Base-by-base conservation (phyloP, 2,113 vertebrate genomes). In the Shinisaurus crocodilurus region DNA sequence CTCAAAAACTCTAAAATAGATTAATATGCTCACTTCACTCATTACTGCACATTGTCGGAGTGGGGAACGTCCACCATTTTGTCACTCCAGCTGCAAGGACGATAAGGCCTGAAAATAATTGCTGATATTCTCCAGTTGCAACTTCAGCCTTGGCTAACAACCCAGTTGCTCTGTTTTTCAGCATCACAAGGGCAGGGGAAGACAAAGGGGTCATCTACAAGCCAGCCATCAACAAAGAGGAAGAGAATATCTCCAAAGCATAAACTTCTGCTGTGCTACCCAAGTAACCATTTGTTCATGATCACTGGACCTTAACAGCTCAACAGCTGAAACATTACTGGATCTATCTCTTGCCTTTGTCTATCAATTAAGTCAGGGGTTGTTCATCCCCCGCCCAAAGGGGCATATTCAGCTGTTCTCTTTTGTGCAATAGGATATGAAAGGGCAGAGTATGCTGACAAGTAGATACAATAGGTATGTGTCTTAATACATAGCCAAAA, bases 191-290 rank as follows among this genome's bases (percentile, higher is more conserved):
- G 54, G 40, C 82, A 92, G 50, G 75, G 85, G 72, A 94, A 90
- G 97, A 95, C 87, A 96, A 95, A 93, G 94, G 92, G 75, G 95
- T 95, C 65, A 96, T 95, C 93, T 98, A 97, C 91, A 97, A 97
- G 86, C 93, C 91, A 1, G 94, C 96, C 45, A 91, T 48, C 4
- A 94, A 94, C 83, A 95, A 92, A 94, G 97, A 98, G 3, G 96
- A 98, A 3, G 97, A 97, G 1, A 96, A 96, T 2, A 92, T 92
- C 80, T 97, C 97, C n/a, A 97, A 96, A 70, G 96, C 98, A 60
- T 98, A 98, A 97, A 67, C 25, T 1, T 8, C 29, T 89, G 5
- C 75, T 74, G 29, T 67, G 77, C 72, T 63, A 13, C 13, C 65
- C 85, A 88, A 90, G 32, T 3, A 32, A 32, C 63, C 74, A 90